Percentiles rank a stretch among this genome's conserved stretches.
These are phyloP conservation scores for Leucoraja erinaceus DNA, from an alignment of 2,113 vertebrate species.

Conservation along the genomic window DNA sequence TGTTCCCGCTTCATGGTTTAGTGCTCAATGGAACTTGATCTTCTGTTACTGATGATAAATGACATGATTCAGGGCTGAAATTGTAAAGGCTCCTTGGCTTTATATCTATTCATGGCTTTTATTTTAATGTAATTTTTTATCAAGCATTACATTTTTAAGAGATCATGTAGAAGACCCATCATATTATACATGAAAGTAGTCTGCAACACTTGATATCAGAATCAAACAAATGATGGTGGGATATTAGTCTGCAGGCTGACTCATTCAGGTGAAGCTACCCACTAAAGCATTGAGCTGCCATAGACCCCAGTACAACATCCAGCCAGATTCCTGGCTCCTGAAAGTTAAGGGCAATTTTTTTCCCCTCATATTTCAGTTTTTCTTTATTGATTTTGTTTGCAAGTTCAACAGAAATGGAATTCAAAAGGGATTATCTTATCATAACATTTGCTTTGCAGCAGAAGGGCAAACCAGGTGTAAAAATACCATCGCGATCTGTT, in stretches of 20 bases:
- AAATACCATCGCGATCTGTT: not conserved
- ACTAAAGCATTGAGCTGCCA: not conserved
- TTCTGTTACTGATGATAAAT: not conserved
- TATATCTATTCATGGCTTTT: not conserved
- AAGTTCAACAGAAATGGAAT: not conserved
- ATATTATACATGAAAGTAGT: not conserved
- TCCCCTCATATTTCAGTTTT: not conserved
- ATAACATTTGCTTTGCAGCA: not conserved
- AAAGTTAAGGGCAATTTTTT: not conserved
- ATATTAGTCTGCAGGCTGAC: not conserved
- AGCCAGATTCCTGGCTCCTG: not conserved
- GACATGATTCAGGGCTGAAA: not conserved
- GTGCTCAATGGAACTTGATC: not conserved
- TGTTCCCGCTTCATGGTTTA: not conserved
- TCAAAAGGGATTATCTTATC: not conserved
- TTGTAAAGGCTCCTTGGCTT: not conserved
- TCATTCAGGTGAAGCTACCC: not conserved
- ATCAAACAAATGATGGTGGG: not conserved
- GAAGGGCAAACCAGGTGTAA: not conserved
- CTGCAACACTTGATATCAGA: not conserved
- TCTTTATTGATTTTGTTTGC: not conserved
- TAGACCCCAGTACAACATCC: not conserved
- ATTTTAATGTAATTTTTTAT: conserved; percentile 17
- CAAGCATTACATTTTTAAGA: not conserved
- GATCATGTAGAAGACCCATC: not conserved